These are phyloP conservation scores for Pantelozetes paolii DNA, from an alignment of 2,888 invertebrate species.

Conservation along the genomic window DNA sequence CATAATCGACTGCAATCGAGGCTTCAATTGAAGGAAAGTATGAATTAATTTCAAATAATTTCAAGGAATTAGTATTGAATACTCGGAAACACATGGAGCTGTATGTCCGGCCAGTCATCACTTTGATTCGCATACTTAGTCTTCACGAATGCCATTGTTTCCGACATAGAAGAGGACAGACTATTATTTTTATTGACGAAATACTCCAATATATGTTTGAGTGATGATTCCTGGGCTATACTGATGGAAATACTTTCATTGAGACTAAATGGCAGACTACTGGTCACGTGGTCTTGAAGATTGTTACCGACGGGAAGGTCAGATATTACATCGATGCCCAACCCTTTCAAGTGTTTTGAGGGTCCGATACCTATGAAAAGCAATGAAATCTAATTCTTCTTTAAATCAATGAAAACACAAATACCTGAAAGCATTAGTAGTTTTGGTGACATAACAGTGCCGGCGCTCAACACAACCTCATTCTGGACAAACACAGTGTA, in stretches of 20 bases:
- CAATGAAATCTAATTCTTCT: neutral
- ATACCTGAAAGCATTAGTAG: constrained; percentile 49
- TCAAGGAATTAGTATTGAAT: neutral
- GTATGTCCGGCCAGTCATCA: constrained; percentile 15
- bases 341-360: constrained; percentile 49
- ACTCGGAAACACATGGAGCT: neutral
- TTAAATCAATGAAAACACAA: neutral
- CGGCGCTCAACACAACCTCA: constrained; percentile 44
- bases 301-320: constrained; percentile 74
- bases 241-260: constrained; percentile 61
- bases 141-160: neutral
- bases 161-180: neutral
- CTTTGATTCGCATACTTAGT: neutral
- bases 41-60: neutral
- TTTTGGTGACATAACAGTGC: constrained; percentile 51
- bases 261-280: constrained; percentile 74
- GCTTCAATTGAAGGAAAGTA: neutral
- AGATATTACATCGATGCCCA: constrained; percentile 63
- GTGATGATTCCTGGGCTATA: neutral
- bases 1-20: neutral
- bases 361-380: constrained; percentile 49
- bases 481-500: constrained; percentile 49
- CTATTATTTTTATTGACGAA: neutral
- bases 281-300: constrained; percentile 81
- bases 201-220: neutral